Base-by-base conservation (phyloP, 1,140 invertebrate genomes). In the Drosophila teissieri region DNA sequence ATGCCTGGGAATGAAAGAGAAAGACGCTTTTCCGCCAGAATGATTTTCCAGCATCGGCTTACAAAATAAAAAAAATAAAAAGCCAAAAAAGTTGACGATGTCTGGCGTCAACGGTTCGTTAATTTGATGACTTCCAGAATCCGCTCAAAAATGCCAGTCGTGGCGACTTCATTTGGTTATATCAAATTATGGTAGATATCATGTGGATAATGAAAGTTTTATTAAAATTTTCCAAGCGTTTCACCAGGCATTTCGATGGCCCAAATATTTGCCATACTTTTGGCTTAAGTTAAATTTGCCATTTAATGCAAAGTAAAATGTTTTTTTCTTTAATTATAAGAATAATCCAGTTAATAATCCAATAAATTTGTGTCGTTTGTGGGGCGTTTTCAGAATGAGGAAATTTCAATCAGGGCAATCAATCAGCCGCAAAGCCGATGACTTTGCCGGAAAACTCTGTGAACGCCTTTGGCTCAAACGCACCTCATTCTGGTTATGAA, bases 381-480 rank as follows among this genome's bases (percentile, higher is more conserved):
- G 31, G 1, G 37, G 37, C 14, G 56, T 48, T 58, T 19, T 15
- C 7, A 15, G 17, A 34, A 12, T 45, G 37, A 19, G 64, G 27
- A 65, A 68, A 65, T 36, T 65, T 68, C 61, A 68, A 68, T 68
- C 60, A 27, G 15, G 10, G 46, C 61, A 45, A 65, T 68, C 64
- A 51, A 68, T 68, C 64, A 68, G 19, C 24, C 42, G 27, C 46
- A 48, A 12, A 15, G 24, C 8, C 48, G n/a, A 34, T 27, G 31
- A 51, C 48, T 51, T 51, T 51, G 44, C 34, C 24, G 34, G 51
- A 22, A 39, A 51, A 37, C 17, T 62, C 24, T 39, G 24, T 55
- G 19, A 53, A 68, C 46, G 64, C 64, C 64, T 68, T 65, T 65
- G 61, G 64, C 61, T 52, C 65, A 68, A 68, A 65, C 64, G 64